Base-by-base conservation (phyloP, 2,888 invertebrate genomes). In the Parnassius smintheus region DNA sequence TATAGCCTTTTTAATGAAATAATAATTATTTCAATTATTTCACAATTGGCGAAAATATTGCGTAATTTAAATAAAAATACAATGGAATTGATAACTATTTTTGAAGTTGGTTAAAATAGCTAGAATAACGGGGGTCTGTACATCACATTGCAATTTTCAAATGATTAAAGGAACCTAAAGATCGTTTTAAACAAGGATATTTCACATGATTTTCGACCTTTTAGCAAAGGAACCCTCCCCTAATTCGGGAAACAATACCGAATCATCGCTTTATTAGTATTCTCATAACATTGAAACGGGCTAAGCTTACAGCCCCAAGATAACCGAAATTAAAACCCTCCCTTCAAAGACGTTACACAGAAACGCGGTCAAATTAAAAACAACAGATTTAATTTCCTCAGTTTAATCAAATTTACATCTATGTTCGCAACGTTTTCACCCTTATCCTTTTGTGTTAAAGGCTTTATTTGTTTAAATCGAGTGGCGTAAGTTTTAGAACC, bases 341-440 rank as follows among this genome's bases (percentile, higher is more conserved):
- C 56, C 22, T 46, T 71, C 72, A 71, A 74, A 71, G 59, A 69
- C 68, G 72, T 70, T 70, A 71, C 71, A 70, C 72, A 76, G 54
- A 78, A 74, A 74, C 72, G 73, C 69, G 72, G 74, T 72, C 73
- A 64, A 78, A 62, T 62, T 58, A 49, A 59, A 63, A 59, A 78
- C 78, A 80, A 75, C 79, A 76, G 79, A 82, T 84, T 84, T 84
- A 77, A 84, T 83, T 82, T 82, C 73, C 75, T 65, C 67, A 68
- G 68, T 76, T 76, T 78, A 77, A 78, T 80, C 75, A 75, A 75
- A 66, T 70, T 52, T 22, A 51, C 41, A 64, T 57, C 45, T 46
- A 48, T 9, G 35, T 10, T 13, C 62, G 59, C 58, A 11, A 42
- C 61, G 70, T 64, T 65, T 52, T 68, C 62, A 60, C 69, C 74